Evolutionary conservation across 2,113 vertebrate genomes (phyloP).

Genomic region (Prolemur simus): DNA sequence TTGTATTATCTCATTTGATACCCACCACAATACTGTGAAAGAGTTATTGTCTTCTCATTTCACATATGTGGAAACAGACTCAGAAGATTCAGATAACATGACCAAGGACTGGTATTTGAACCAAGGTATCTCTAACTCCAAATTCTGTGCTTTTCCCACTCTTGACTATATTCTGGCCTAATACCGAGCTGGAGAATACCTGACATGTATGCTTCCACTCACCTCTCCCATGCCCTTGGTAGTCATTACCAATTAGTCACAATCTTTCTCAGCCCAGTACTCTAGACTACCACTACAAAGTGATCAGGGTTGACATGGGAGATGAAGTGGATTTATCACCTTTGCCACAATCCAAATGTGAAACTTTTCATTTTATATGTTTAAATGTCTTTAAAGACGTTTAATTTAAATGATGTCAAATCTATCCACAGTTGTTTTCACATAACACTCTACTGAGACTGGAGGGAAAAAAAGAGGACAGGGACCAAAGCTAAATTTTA

Average conservation of each 20-base stretch:
- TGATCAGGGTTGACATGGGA: not conserved
- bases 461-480: not conserved
- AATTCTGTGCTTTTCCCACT: not conserved
- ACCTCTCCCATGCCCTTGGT: not conserved
- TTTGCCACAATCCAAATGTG: not conserved
- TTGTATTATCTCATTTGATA: not conserved
- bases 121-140: not conserved
- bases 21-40: not conserved
- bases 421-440: not conserved
- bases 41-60: not conserved
- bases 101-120: not conserved
- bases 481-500: not conserved
- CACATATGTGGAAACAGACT: not conserved
- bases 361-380: not conserved
- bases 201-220: not conserved
- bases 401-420: constrained; percentile 8
- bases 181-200: not conserved
- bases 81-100: not conserved
- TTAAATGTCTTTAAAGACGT: not conserved
- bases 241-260: not conserved
- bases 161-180: not conserved
- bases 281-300: not conserved
- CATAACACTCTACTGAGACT: not conserved
- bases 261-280: not conserved
- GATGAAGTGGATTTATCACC: not conserved